Evolutionary conservation across 2,113 vertebrate genomes (phyloP).

Genomic region (Phoenicopterus ruber): DNA sequence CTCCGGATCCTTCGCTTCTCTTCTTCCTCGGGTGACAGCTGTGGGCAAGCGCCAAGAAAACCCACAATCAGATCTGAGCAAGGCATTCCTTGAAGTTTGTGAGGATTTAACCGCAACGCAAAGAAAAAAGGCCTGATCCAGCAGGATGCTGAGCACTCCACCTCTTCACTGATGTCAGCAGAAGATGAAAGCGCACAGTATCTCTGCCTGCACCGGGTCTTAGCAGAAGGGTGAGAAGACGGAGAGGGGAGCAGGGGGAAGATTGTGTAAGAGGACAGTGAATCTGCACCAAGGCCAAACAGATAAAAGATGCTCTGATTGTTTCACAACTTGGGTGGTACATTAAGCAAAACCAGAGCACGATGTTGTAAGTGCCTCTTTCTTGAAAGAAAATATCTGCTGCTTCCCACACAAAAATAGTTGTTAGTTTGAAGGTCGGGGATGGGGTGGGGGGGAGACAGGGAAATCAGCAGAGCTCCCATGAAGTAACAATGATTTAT

Average conservation of each 20-base stretch:
- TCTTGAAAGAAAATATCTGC: conserved; percentile 52
- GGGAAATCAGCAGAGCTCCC: not conserved
- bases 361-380: conserved; percentile 57
- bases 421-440: conserved; percentile 10
- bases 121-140: conserved; percentile 33
- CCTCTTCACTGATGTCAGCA: conserved; percentile 16
- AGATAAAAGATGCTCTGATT: conserved; percentile 63
- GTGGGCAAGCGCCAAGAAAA: conserved; percentile 54
- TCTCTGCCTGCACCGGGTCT: not conserved
- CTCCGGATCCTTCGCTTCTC: conserved; percentile 95
- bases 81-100: conserved; percentile 31
- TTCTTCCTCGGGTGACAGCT: conserved; percentile 98
- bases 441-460: not conserved
- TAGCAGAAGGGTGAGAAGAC: not conserved
- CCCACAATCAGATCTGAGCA: conserved; percentile 51
- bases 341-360: conserved; percentile 58
- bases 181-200: conserved; percentile 35
- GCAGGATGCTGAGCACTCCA: conserved; percentile 20
- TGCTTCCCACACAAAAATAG: conserved; percentile 59
- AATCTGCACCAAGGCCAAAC: conserved; percentile 65
- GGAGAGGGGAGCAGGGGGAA: not conserved
- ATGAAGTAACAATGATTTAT: conserved; percentile 29
- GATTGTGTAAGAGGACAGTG: conserved; percentile 65
- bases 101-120: not conserved
- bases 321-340: conserved; percentile 72